phyloP scores from a whole-genome alignment of 2,113 vertebrate species.

The Solea solea region DNA sequence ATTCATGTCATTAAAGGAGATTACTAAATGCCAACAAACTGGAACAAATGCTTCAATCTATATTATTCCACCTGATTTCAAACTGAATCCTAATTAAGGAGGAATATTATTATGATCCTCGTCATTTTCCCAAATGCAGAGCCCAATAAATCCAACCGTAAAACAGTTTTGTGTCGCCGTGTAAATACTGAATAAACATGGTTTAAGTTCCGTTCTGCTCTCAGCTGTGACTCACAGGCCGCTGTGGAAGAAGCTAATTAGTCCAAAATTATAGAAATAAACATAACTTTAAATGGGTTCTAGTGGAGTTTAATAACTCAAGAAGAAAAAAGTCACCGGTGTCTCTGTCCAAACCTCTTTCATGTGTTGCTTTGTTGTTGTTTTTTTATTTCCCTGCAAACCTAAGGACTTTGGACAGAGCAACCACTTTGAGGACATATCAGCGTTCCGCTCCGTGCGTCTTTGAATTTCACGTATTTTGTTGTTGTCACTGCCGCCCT shows the following conservation, averaged over 20 bases:
- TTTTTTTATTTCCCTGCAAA: too few relatives aligned
- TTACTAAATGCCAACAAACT: slow-evolving; percentile 52
- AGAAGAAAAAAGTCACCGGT: too few relatives aligned
- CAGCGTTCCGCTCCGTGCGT: background rate
- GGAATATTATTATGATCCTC: slow-evolving; percentile 34
- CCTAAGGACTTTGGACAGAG: too few relatives aligned
- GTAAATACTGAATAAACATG: background rate
- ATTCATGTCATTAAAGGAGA: slow-evolving; percentile 39
- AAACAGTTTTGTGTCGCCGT: slow-evolving; percentile 8
- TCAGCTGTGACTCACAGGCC: too few relatives aligned
- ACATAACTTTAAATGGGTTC: too few relatives aligned
- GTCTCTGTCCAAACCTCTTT: too few relatives aligned
- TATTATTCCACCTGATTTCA: slow-evolving; percentile 47
- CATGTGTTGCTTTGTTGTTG: too few relatives aligned
- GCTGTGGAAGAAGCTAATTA: too few relatives aligned
- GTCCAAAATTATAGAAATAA: too few relatives aligned
- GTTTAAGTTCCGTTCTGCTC: background rate
- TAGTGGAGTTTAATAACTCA: too few relatives aligned
- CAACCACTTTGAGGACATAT: too few relatives aligned
- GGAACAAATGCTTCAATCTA: slow-evolving; percentile 41
- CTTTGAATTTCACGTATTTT: background rate
- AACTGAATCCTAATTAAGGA: slow-evolving; percentile 47
- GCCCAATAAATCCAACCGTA: slow-evolving; percentile 6
- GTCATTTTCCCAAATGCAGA: slow-evolving; percentile 14
- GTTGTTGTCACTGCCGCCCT: background rate